Evolutionary conservation across 1,140 invertebrate genomes (phyloP).

Genomic region (Heliothis subflexa): DNA sequence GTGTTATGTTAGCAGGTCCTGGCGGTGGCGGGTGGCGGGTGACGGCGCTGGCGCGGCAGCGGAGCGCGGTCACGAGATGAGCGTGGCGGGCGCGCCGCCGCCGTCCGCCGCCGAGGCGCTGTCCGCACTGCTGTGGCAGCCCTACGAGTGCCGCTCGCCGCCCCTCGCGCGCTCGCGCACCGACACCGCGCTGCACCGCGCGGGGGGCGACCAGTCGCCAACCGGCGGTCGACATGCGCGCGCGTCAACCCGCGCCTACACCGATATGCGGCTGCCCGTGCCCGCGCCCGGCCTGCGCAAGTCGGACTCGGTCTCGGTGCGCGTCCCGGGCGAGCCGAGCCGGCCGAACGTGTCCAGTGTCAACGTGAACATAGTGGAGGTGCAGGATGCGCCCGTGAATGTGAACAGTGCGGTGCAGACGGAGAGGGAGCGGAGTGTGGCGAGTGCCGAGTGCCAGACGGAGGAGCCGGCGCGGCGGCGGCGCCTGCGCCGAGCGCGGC

Average conservation of each 20-base stretch:
- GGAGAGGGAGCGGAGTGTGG: constrained; percentile 77
- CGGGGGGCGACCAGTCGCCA: constrained; percentile 74
- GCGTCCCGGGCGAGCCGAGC: constrained; percentile 78
- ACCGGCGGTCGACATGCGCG: constrained; percentile 82
- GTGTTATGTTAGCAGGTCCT: constrained; percentile 57
- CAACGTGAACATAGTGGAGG: constrained; percentile 77
- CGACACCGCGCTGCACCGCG: constrained; percentile 70
- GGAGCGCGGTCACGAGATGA: constrained; percentile 76
- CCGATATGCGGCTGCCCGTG: constrained; percentile 84
- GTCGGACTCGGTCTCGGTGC: constrained; percentile 79
- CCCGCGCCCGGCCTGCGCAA: constrained; percentile 81
- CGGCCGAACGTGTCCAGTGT: constrained; percentile 78
- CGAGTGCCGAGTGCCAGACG: constrained; percentile 80
- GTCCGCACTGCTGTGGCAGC: constrained; percentile 84
- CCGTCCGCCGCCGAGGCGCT: constrained; percentile 84
- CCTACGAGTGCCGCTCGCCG: constrained; percentile 84
- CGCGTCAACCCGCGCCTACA: constrained; percentile 76
- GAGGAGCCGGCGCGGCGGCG: constrained; percentile 79
- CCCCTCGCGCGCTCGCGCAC: constrained; percentile 77
- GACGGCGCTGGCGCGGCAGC: constrained; percentile 65
- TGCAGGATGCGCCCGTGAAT: constrained; percentile 72
- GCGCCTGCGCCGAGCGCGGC: constrained; percentile 66
- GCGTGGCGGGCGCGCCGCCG: constrained; percentile 67
- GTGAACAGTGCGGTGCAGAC: constrained; percentile 82
- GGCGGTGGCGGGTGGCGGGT: constrained; percentile 70